Conservation (phyloP, 2,888 invertebrate species). For the Metalampra italica region DNA sequence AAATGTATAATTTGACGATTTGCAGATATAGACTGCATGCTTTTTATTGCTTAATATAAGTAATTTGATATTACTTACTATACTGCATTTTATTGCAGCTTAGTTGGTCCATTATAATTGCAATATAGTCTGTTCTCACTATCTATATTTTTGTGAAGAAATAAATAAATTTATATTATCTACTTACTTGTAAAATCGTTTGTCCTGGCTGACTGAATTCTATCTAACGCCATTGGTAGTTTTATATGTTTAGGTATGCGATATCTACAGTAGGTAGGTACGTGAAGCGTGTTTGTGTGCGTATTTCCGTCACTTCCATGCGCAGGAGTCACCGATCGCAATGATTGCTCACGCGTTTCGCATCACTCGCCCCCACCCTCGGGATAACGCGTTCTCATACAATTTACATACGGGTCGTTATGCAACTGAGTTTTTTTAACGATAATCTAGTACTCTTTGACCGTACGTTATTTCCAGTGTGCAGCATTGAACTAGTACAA, state of each 20-base stretch:
- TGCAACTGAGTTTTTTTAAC: conserved; percentile 55
- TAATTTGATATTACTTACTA: too few species aligned
- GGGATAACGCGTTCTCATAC: conserved; percentile 64
- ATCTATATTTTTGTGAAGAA: too few species aligned
- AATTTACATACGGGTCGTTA: conserved; percentile 66
- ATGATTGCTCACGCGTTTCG: conserved; percentile 76
- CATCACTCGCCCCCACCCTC: conserved; percentile 70
- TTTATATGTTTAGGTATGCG: neutral
- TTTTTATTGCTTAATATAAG: conserved; percentile 5
- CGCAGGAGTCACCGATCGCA: conserved; percentile 70
- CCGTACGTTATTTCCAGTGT: conserved; percentile 9
- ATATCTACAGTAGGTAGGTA: neutral
- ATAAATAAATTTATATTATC: too few species aligned
- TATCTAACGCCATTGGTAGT: neutral
- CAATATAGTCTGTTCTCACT: too few species aligned
- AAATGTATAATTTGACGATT: neutral
- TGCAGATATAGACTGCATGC: too few species aligned
- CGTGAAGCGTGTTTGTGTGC: conserved; percentile 20
- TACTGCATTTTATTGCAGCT: too few species aligned
- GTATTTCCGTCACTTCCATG: conserved; percentile 67
- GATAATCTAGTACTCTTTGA: conserved; percentile 46
- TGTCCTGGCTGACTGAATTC: too few species aligned
- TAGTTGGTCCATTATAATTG: too few species aligned
- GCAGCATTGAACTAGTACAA: neutral
- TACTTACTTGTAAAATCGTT: too few species aligned